Conservation (phyloP, 92 coral and sea anemone species). For the Actinostola sp. region DNA sequence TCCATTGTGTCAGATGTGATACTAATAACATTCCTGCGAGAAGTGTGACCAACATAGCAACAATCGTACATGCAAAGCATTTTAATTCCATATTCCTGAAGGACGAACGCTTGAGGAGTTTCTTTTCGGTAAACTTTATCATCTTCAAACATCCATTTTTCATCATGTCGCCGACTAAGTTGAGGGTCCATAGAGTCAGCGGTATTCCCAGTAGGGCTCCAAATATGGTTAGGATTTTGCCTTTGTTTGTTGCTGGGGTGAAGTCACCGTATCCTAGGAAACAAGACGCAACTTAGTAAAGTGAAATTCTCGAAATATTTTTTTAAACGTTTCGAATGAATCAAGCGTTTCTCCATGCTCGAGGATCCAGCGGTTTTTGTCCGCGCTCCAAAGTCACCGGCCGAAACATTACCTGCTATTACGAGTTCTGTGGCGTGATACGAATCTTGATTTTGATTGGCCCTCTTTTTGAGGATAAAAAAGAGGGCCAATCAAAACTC, state of each 20-base stretch:
- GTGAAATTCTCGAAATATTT: no score
- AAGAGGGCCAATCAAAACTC: no score
- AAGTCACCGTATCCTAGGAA: slow-evolving; percentile 32
- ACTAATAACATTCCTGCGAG: neutral
- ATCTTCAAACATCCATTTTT: slow-evolving; percentile 1
- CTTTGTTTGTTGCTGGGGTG: slow-evolving; percentile 24
- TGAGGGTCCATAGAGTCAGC: slow-evolving; percentile 31
- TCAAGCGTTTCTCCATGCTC: no score
- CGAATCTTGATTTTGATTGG: no score
- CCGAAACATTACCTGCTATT: no score
- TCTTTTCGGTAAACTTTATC: slow-evolving; percentile 3
- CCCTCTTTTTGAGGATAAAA: no score
- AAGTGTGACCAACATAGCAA: slow-evolving; percentile 14
- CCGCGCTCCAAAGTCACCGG: no score
- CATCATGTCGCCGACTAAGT: slow-evolving; percentile 14
- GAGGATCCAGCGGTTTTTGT: no score
- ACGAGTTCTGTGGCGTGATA: no score
- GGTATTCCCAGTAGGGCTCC: slow-evolving; percentile 37
- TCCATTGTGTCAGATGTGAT: neutral
- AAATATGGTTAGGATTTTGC: slow-evolving; percentile 9
- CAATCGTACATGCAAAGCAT: slow-evolving; percentile 6
- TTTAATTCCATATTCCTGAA: slow-evolving; percentile 11
- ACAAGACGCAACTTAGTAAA: slow-evolving; percentile 4
- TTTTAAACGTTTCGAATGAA: no score
- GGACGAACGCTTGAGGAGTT: slow-evolving; percentile 7